These are phyloP conservation scores for Bryconaethiops microstoma DNA, from an alignment of 2,797 vertebrate species.

Conservation along the genomic window DNA sequence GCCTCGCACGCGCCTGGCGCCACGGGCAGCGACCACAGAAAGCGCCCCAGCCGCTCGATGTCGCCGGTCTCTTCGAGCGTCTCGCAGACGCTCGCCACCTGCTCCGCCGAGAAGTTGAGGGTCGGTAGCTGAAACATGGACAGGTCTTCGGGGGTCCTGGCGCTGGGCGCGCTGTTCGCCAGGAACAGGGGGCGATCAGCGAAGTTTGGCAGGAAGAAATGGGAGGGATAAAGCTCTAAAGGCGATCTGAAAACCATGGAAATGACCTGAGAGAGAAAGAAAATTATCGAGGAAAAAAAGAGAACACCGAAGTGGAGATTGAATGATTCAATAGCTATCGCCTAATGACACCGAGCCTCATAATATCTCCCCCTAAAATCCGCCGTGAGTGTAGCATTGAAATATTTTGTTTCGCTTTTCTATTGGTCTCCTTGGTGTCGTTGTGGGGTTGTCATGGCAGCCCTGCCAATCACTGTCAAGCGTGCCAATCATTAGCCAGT, in stretches of 20 bases:
- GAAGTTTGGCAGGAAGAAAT: conserved; percentile 99
- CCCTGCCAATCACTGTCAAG: conserved; percentile 99
- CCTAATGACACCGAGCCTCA: conserved; percentile 99
- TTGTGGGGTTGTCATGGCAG: conserved; percentile 98
- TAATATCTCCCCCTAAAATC: conserved; percentile 99
- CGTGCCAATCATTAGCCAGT: conserved; percentile 99
- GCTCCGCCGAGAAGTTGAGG: conserved; percentile 99
- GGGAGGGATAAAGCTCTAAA: conserved; percentile 99
- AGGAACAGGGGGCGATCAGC: conserved; percentile 95
- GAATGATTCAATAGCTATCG: conserved; percentile 98
- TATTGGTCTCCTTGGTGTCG: conserved; percentile 99
- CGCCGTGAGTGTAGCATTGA: conserved; percentile 99
- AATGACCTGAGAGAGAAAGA: conserved; percentile 94
- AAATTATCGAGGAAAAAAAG: conserved; percentile 86
- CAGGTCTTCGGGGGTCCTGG: conserved; percentile 97
- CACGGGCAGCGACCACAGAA: conserved; percentile 98
- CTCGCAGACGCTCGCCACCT: conserved; percentile 99
- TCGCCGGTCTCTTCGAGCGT: conserved; percentile 99
- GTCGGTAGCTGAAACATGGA: conserved; percentile 99
- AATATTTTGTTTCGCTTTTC: conserved; percentile 99
- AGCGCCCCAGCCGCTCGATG: conserved; percentile 98
- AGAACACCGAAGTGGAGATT: conserved; percentile 88
- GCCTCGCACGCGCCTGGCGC: conserved; percentile 97
- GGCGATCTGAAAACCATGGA: conserved; percentile 99
- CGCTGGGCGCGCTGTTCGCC: conserved; percentile 92